Conservation (phyloP, 23 tunicate genomes). For the Halocynthia aurantium region DNA sequence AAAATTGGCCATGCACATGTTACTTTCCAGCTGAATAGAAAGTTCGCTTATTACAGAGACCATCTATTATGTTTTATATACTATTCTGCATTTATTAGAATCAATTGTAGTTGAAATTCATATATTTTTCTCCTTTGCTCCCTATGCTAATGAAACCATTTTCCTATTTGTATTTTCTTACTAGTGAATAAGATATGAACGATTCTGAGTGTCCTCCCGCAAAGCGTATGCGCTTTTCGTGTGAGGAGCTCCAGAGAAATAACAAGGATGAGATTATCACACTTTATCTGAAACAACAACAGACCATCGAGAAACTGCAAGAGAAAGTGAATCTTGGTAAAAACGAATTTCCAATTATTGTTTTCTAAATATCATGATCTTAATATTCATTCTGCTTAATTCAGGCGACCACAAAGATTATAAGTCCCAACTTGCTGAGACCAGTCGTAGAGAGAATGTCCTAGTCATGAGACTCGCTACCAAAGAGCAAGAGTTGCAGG, state of each 20-base stretch:
- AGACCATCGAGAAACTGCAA: slow-evolving; percentile 41
- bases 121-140: too few relatives aligned
- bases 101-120: too few relatives aligned
- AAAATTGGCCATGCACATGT: too few relatives aligned
- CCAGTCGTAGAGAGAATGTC: slow-evolving; percentile 84
- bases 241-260: slow-evolving; percentile 28
- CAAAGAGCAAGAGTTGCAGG: slow-evolving; percentile 95
- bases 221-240: slow-evolving; percentile 36
- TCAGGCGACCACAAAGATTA: slow-evolving; percentile 22
- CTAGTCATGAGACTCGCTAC: slow-evolving; percentile 83
- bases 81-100: too few relatives aligned
- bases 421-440: slow-evolving; percentile 36
- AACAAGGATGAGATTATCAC: slow-evolving; percentile 62
- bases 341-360: background rate
- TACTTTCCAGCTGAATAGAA: too few relatives aligned
- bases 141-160: too few relatives aligned
- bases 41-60: too few relatives aligned
- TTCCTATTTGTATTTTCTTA: too few relatives aligned
- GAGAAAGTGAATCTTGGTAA: slow-evolving; percentile 11
- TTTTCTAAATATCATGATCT: background rate
- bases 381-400: background rate
- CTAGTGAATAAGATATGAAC: slow-evolving; percentile 37
- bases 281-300: slow-evolving; percentile 35
- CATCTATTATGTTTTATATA: too few relatives aligned
- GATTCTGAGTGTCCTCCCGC: slow-evolving; percentile 58